Conservation (phyloP, 2,888 invertebrate species). For the Barypeithes pellucidus region DNA sequence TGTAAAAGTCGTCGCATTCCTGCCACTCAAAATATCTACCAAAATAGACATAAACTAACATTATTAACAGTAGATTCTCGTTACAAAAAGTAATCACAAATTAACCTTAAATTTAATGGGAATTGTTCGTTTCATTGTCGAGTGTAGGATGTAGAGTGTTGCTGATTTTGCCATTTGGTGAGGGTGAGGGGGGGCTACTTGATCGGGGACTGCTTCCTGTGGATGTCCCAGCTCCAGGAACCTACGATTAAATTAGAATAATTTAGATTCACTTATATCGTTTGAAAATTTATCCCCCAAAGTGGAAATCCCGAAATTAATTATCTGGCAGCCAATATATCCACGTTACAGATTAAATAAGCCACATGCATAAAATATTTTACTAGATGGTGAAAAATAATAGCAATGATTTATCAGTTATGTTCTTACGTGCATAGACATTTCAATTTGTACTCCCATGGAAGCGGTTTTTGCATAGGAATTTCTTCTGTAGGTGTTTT, state of each 20-base stretch:
- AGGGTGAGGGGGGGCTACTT: slow-evolving; percentile 39
- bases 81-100: slow-evolving; percentile 42
- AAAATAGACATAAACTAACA: neutral
- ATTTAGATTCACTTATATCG: no score
- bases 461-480: slow-evolving; percentile 76
- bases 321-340: no score
- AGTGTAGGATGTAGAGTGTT: slow-evolving; percentile 21
- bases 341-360: no score
- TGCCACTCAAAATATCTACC: neutral
- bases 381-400: no score
- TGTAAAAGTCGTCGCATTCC: no score
- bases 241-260: no score
- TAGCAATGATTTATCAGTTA: neutral
- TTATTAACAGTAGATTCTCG: slow-evolving; percentile 24
- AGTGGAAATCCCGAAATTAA: no score
- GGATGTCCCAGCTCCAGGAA: slow-evolving; percentile 8
- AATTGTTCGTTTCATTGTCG: slow-evolving; percentile 40
- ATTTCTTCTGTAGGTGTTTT: slow-evolving; percentile 73
- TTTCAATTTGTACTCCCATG: slow-evolving; percentile 81
- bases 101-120: slow-evolving; percentile 42
- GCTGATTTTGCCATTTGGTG: slow-evolving; percentile 28
- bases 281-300: no score
- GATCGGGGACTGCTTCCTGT: slow-evolving; percentile 15
- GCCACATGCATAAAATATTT: no score
- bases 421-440: slow-evolving; percentile 57